Percentiles rank a stretch among this genome's conserved stretches.
Evolutionary conservation across 2,888 invertebrate genomes (phyloP).

Genomic region (Pseudanteris insignis): DNA sequence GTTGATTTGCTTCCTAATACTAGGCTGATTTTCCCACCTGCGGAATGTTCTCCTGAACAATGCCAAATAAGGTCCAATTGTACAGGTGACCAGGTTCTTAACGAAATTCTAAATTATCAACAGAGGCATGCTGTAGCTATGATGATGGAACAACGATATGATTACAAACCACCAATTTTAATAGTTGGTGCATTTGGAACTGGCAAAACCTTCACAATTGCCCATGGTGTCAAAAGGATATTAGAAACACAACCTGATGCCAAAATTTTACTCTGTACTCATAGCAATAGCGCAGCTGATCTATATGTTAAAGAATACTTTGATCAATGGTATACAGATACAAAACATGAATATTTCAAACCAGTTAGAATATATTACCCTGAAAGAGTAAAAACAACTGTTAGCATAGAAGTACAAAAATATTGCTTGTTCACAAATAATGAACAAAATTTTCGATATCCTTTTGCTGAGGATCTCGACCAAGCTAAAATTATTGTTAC

Average conservation of each 20-base stretch:
- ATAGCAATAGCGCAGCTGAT: constrained; percentile 88
- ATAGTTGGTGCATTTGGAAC: constrained; percentile 87
- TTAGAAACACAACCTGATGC: constrained; percentile 73
- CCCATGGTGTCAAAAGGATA: constrained; percentile 67
- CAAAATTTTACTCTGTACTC: constrained; percentile 83
- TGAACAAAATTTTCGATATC: constrained; percentile 72
- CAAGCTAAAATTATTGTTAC: constrained; percentile 77
- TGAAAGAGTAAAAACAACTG: constrained; percentile 81
- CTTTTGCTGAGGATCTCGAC: constrained; percentile 76
- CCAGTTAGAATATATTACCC: constrained; percentile 84
- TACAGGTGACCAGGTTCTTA: constrained; percentile 20
- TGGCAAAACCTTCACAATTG: constrained; percentile 85
- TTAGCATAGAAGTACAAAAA: constrained; percentile 68
- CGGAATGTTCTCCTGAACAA: constrained; percentile 6
- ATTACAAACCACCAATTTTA: constrained; percentile 76
- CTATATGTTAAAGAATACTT: constrained; percentile 86
- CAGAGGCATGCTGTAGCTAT: constrained; percentile 82
- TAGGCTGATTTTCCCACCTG: constrained; percentile 75
- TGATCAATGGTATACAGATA: constrained; percentile 77
- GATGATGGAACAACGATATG: constrained; percentile 74
- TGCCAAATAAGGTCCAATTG: constrained; percentile 15
- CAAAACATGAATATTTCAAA: constrained; percentile 71
- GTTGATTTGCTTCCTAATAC: constrained; percentile 79
- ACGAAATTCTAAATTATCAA: constrained; percentile 76
- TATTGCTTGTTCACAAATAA: constrained; percentile 77